Evolutionary conservation across 1,140 invertebrate genomes (phyloP), one percentile per base, ranked within the genome.

Genomic region (Conus betulinus): DNA sequence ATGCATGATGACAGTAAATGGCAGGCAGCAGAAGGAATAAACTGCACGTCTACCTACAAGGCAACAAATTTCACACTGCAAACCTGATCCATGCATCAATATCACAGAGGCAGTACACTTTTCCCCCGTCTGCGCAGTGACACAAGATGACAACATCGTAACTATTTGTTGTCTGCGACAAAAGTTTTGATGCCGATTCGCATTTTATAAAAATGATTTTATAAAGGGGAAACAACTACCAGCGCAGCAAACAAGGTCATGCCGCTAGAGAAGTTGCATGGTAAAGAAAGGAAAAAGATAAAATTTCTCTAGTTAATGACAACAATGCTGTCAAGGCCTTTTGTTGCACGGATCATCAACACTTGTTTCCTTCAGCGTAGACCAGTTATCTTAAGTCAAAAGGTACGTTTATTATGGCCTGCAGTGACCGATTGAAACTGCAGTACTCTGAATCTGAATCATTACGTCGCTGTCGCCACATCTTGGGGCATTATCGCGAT

Each of bases 21-120:
- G n/a, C n/a, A n/a, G n/a, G n/a, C n/a, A n/a, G n/a, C n/a, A n/a
- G n/a, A n/a, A n/a, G n/a, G n/a, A n/a, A n/a, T n/a, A n/a, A n/a
- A n/a, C n/a, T n/a, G n/a, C n/a, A n/a, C n/a, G n/a, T n/a, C n/a
- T n/a, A n/a, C n/a, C n/a, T n/a, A n/a, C n/a, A n/a, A n/a, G n/a
- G n/a, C n/a, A n/a, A n/a, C n/a, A n/a, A n/a, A n/a, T n/a, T n/a
- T n/a, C n/a, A n/a, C n/a, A n/a, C n/a, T 57, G 13, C 55, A 57
- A 57, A 78, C 76, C 39, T 78, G 76, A 78, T 8, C 76, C 76
- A 78, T 78, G 76, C 76, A 78, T 15, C 17, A 78, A 78, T 7
- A 78, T 39, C 27, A 78, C 76, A 39, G 76, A 78, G 5, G 85
- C 85, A 8, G 67, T 87, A n/a, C 85, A 87, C 51, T 79, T 87